Percentiles rank a stretch among this genome's conserved stretches.
Conservation (phyloP, 2,113 vertebrate genomes). For the Alosa alosa region DNA sequence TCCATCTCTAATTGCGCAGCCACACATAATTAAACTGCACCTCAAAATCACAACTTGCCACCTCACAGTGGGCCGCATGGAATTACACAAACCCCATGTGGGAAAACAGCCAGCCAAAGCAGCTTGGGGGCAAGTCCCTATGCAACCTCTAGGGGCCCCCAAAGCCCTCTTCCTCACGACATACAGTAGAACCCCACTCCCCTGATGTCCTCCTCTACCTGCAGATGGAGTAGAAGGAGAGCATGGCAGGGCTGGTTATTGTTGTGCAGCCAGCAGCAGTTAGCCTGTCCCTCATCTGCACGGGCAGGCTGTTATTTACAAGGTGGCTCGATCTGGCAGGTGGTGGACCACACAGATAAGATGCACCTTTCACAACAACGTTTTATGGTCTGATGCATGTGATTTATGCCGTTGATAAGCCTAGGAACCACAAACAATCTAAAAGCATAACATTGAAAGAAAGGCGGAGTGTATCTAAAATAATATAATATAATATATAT, state of each 20-base stretch:
- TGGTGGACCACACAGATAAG: not conserved
- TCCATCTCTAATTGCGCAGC: not conserved
- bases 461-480: not conserved
- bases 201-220: not conserved
- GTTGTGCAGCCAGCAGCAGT: not conserved
- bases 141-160: not conserved
- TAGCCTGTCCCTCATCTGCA: not conserved
- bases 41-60: not conserved
- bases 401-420: not conserved
- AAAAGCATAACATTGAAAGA: not conserved
- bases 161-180: not conserved
- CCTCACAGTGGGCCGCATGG: not conserved
- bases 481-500: too few species aligned
- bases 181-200: not conserved
- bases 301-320: too few species aligned
- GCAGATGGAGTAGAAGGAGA: not conserved
- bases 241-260: conserved; percentile 4
- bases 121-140: not conserved
- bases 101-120: not conserved
- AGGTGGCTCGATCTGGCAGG: not conserved
- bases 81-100: not conserved
- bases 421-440: not conserved
- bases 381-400: not conserved
- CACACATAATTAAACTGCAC: not conserved
- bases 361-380: not conserved